Base-by-base conservation (phyloP, 23 tunicate genomes). In the Ascidia mentula region DNA sequence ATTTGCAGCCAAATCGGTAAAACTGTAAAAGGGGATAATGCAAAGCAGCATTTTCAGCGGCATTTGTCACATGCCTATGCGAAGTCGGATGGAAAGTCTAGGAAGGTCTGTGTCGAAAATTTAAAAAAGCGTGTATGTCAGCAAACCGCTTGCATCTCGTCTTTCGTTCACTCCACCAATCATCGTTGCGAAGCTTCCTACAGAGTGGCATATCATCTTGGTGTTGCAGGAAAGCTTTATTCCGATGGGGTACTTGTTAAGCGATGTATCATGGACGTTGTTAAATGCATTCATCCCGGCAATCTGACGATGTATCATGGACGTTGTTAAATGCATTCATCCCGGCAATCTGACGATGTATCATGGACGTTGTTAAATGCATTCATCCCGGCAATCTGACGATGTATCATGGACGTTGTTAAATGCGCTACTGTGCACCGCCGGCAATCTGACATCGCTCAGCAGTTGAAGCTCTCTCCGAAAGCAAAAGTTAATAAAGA, bases 161-260 rank as follows among this genome's bases (percentile, higher is more conserved):
- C 77, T 70, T 81, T 81, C n/a, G 77, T 42, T 70, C 38, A 37
- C 24, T 81, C 77, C n/a, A 69, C 33, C 18, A 70, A 70, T 81
- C 38, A 22, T 42, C 65, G 85, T 77, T 80, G 76, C 33, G 85
- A 81, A 71, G 85, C 85, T 38, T 70, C 77, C 9, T 81, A 71
- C 77, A 40, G 65, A 39, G 85, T 81, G 77, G 85, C 77, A 70
- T 81, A 81, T 81, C 85, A 81, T 70, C 85, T 81, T 81, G 85
- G 85, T 36, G 77, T 71, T 79, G 83, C 83, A 30, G 74, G 74
- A 35, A 79, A 46, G 12, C 31, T 36, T 71, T 71, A 34, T 71
- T 6, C 75, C 75, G 75, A 71, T 17, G 34, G 75, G 39, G 75
- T 28, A 31, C 75, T 71, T 7, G 71, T 79, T 33, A 79, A 79